Conservation (phyloP, 2,888 invertebrate genomes). For the Orthosia cruda region DNA sequence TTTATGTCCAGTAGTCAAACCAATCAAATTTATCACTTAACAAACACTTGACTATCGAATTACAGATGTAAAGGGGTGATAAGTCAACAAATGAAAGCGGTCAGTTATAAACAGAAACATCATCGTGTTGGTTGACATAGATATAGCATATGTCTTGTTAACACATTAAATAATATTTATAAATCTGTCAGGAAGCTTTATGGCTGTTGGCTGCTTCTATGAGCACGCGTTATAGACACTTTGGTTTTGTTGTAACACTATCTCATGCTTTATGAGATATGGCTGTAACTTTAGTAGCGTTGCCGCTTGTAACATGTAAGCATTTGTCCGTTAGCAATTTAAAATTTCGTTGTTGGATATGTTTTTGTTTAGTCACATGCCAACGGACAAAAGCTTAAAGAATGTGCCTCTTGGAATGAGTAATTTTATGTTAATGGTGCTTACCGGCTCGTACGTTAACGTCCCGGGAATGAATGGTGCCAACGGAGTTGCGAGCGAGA, state of each 20-base stretch:
- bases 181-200: constrained; percentile 67
- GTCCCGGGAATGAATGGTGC: constrained; percentile 97
- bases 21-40: constrained; percentile 35
- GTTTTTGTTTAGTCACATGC: constrained; percentile 40
- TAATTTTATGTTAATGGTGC: constrained; percentile 74
- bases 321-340: constrained; percentile 49
- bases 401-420: constrained; percentile 61
- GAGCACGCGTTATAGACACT: constrained; percentile 32
- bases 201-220: constrained; percentile 49
- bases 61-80: constrained; percentile 49
- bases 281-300: constrained; percentile 34
- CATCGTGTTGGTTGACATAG: constrained; percentile 51
- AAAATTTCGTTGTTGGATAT: constrained; percentile 28
- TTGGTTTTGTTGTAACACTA: constrained; percentile 64
- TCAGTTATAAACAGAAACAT: constrained; percentile 55
- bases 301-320: constrained; percentile 32
- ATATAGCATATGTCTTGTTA: constrained; percentile 58
- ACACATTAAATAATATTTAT: constrained; percentile 63
- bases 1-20: constrained; percentile 45
- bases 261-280: constrained; percentile 42
- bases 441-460: constrained; percentile 99
- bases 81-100: constrained; percentile 62
- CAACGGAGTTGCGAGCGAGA: constrained; percentile 97
- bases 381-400: constrained; percentile 54
- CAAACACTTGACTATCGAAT: constrained; percentile 53